Conservation (phyloP, 2,797 vertebrate genomes). For the Protosalanx chinensis region DNA sequence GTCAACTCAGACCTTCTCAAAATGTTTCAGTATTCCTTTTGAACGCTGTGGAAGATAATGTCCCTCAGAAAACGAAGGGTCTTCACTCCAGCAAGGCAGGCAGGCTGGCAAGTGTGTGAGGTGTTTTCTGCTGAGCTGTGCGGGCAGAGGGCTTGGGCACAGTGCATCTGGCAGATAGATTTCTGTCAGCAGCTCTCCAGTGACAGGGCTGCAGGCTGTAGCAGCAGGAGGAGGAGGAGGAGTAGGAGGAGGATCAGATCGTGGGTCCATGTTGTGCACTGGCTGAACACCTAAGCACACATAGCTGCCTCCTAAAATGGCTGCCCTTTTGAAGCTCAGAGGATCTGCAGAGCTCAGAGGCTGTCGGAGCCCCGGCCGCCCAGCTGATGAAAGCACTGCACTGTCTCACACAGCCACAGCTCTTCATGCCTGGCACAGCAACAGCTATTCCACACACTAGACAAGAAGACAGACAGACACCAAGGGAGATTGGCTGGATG, state of each 20-base stretch:
- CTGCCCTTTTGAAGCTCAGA: constrained; percentile 92
- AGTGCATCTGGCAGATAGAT: constrained; percentile 78
- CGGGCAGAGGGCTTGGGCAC: constrained; percentile 64
- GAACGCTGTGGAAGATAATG: constrained; percentile 61
- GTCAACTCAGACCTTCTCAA: constrained; percentile 42
- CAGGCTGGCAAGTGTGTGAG: constrained; percentile 54
- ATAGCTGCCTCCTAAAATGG: constrained; percentile 92
- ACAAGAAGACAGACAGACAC: constrained; percentile 46
- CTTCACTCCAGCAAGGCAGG: constrained; percentile 39
- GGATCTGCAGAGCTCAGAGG: constrained; percentile 90
- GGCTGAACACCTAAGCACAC: constrained; percentile 77
- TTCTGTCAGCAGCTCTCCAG: constrained; percentile 77
- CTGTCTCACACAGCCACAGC: constrained; percentile 76
- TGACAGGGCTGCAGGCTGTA: constrained; percentile 62
- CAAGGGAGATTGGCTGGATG: constrained; percentile 56
- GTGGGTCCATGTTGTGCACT: constrained; percentile 93
- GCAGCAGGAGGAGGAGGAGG: constrained; percentile 44
- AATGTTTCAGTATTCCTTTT: constrained; percentile 40
- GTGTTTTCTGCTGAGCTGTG: constrained; percentile 73
- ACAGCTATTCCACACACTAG: background rate
- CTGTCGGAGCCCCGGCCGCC: constrained; percentile 83
- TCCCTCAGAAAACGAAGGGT: constrained; percentile 58
- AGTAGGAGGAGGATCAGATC: constrained; percentile 78
- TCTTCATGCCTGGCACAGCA: constrained; percentile 57
- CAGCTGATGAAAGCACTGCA: constrained; percentile 89